phyloP scores from a whole-genome alignment of 2,113 vertebrate species.

The Vombatus ursinus region DNA sequence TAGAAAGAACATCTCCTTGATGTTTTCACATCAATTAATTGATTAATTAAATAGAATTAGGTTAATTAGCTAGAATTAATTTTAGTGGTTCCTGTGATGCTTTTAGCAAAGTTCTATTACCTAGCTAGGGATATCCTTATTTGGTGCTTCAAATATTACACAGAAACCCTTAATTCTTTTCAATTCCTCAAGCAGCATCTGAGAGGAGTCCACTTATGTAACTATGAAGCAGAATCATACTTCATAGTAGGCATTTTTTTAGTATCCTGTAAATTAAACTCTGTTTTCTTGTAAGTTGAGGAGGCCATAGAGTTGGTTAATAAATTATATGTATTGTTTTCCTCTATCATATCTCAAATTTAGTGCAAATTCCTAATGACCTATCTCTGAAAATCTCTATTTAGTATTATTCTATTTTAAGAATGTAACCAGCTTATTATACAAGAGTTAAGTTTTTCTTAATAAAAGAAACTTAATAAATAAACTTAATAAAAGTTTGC shows the following conservation, averaged over 20 bases:
- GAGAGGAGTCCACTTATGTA: background rate
- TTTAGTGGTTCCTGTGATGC: background rate
- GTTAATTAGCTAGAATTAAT: background rate
- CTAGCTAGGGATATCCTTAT: background rate
- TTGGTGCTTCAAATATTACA: background rate
- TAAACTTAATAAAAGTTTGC: background rate
- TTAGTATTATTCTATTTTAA: background rate
- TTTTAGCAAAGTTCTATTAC: background rate
- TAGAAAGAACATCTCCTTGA: background rate
- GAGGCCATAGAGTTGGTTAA: background rate
- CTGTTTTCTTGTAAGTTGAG: background rate
- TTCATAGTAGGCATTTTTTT: background rate
- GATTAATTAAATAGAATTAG: background rate
- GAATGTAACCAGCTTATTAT: background rate
- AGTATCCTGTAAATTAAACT: background rate
- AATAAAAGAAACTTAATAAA: background rate
- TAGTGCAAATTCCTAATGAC: background rate
- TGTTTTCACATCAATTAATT: background rate
- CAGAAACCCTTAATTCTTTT: background rate
- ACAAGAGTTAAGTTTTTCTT: background rate
- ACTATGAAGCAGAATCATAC: background rate
- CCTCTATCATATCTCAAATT: background rate
- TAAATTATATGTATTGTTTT: background rate
- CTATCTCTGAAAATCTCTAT: background rate
- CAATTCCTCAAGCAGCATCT: background rate